These are phyloP conservation scores for Parazoanthus atlanticus DNA, from an alignment of 92 coral and sea anemone genomes.

Conservation along the genomic window DNA sequence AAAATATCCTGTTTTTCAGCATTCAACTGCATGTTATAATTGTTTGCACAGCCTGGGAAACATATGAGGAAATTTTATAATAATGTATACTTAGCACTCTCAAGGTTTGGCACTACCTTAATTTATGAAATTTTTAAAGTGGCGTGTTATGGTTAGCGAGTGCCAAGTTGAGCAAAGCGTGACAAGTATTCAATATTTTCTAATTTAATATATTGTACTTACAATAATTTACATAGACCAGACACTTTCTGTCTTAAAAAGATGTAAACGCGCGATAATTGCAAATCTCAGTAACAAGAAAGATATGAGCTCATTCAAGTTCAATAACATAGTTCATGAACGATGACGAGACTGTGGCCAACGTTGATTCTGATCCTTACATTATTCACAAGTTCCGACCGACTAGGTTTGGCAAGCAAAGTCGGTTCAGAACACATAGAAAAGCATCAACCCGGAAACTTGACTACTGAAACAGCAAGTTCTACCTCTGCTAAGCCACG, in stretches of 20 bases:
- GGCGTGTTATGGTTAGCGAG: too few species aligned
- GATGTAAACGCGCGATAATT: too few species aligned
- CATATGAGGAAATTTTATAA: too few species aligned
- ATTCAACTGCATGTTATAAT: too few species aligned
- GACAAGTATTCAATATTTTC: too few species aligned
- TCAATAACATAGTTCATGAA: background rate
- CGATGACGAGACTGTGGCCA: background rate
- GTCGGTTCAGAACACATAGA: background rate
- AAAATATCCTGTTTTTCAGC: too few species aligned
- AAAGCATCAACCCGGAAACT: conserved; percentile 20
- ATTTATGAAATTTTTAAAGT: too few species aligned
- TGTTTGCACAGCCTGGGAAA: too few species aligned
- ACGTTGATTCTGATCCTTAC: background rate
- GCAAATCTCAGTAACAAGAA: conserved; percentile 4
- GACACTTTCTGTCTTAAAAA: background rate
- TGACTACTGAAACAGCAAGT: background rate
- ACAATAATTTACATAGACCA: background rate
- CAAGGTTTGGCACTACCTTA: too few species aligned
- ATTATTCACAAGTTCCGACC: background rate
- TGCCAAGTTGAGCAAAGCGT: too few species aligned
- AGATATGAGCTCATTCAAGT: background rate
- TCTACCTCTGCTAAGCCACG: background rate
- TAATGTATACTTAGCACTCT: too few species aligned
- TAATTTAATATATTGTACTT: too few species aligned
- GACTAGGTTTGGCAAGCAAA: background rate